phyloP scores from a whole-genome alignment of 2,888 invertebrate genomes.

The Orgyia antiqua region DNA sequence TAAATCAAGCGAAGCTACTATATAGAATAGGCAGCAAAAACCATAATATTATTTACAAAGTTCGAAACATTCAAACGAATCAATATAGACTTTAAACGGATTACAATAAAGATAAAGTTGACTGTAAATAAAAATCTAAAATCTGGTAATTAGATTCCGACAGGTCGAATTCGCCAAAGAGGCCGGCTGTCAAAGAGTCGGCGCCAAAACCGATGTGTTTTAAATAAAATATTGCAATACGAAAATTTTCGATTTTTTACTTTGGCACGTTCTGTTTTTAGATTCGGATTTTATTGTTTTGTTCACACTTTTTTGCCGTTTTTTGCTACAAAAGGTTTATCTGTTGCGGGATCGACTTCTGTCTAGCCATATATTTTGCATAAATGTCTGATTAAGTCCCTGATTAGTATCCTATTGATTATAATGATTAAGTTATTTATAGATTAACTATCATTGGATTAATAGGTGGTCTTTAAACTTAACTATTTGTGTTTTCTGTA shows the following conservation, averaged over 20 bases:
- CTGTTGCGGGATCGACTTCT: conserved; percentile 9
- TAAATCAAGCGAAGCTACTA: conserved; percentile 54
- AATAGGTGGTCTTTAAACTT: conserved; percentile 3
- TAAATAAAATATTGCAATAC: conserved; percentile 58
- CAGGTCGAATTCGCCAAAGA: conserved; percentile 69
- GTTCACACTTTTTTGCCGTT: conserved; percentile 13
- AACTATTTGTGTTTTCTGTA: too few relatives aligned
- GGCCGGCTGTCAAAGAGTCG: conserved; percentile 71
- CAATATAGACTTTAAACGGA: conserved; percentile 27
- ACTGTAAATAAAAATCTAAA: conserved; percentile 24
- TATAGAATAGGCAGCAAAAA: conserved; percentile 65
- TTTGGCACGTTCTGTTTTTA: conserved; percentile 35
- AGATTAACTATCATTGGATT: neutral
- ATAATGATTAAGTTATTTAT: neutral
- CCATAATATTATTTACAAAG: conserved; percentile 33
- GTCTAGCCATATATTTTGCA: conserved; percentile 9
- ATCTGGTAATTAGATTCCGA: conserved; percentile 73
- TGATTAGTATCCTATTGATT: conserved; percentile 3
- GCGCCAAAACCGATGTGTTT: conserved; percentile 60
- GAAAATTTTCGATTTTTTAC: conserved; percentile 45
- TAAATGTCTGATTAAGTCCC: conserved; percentile 5
- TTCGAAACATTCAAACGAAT: conserved; percentile 10
- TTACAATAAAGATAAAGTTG: conserved; percentile 19
- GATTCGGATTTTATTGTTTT: conserved; percentile 15
- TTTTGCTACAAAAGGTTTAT: conserved; percentile 7